These are phyloP conservation scores for Cyrtonyx montezumae DNA, from an alignment of 2,113 vertebrate species.

Conservation along the genomic window DNA sequence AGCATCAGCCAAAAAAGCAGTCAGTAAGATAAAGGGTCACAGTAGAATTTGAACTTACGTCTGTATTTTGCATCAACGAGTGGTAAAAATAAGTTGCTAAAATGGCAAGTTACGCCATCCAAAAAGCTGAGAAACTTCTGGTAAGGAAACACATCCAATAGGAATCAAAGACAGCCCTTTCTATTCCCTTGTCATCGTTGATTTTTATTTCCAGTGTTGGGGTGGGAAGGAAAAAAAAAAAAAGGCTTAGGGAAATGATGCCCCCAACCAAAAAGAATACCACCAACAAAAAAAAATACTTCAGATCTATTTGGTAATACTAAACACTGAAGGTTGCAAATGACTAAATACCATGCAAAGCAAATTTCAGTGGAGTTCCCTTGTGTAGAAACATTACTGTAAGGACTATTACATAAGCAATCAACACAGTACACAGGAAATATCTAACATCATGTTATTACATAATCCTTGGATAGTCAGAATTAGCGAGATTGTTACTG, in stretches of 20 bases:
- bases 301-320: neutral
- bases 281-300: neutral
- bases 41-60: neutral
- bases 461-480: slow-evolving; percentile 37
- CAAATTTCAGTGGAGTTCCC: slow-evolving; percentile 8
- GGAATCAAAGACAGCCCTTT: neutral
- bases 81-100: neutral
- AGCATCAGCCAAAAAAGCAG: neutral
- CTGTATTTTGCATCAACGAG: neutral
- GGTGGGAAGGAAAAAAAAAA: neutral
- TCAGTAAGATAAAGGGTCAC: neutral
- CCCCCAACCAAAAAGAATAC: neutral
- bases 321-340: neutral
- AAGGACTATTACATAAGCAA: slow-evolving; percentile 44
- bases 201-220: neutral
- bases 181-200: neutral
- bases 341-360: neutral
- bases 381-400: slow-evolving; percentile 8
- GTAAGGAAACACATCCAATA: neutral
- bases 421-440: slow-evolving; percentile 46
- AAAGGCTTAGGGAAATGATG: neutral
- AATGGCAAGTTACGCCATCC: neutral
- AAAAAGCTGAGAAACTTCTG: neutral
- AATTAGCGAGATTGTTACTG: slow-evolving; percentile 42
- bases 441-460: slow-evolving; percentile 42